Conservation (phyloP, 2,113 vertebrate genomes). For the Panurus biarmicus region DNA sequence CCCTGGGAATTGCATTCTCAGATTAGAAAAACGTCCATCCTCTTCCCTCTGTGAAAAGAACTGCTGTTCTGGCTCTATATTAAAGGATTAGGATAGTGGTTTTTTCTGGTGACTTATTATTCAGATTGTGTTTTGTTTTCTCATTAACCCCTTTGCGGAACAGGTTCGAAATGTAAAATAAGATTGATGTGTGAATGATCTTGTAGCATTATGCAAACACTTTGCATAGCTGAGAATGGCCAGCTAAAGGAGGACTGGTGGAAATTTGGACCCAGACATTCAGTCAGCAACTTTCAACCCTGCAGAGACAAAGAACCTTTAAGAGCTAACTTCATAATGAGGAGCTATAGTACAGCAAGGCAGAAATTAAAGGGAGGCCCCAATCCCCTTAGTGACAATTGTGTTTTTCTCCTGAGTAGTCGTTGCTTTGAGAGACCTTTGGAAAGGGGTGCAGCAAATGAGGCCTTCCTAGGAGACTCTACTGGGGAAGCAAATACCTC, state of each 20-base stretch:
- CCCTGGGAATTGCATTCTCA: conserved; percentile 12
- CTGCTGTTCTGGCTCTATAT: neutral
- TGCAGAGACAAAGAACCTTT: conserved; percentile 34
- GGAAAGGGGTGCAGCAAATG: neutral
- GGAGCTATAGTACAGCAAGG: neutral
- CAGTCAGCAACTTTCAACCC: conserved; percentile 39
- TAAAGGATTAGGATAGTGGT: neutral
- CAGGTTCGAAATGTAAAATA: neutral
- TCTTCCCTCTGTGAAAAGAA: neutral
- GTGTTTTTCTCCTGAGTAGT: conserved; percentile 19
- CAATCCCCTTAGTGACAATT: conserved; percentile 1
- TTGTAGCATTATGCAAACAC: neutral
- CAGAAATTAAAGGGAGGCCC: conserved; percentile 20
- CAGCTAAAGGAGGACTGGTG: neutral
- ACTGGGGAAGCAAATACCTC: neutral
- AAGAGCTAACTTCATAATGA: conserved; percentile 29
- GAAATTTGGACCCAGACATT: conserved; percentile 18
- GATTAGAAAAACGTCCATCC: neutral
- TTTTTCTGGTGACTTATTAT: neutral
- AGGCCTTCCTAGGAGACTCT: neutral
- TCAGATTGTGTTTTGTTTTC: conserved; percentile 3
- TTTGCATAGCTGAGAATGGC: neutral
- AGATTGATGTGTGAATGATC: conserved; percentile 3
- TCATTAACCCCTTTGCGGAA: neutral
- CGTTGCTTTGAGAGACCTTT: neutral